phyloP scores from a whole-genome alignment of 2,797 vertebrate species.

The Australoheros facetus region DNA sequence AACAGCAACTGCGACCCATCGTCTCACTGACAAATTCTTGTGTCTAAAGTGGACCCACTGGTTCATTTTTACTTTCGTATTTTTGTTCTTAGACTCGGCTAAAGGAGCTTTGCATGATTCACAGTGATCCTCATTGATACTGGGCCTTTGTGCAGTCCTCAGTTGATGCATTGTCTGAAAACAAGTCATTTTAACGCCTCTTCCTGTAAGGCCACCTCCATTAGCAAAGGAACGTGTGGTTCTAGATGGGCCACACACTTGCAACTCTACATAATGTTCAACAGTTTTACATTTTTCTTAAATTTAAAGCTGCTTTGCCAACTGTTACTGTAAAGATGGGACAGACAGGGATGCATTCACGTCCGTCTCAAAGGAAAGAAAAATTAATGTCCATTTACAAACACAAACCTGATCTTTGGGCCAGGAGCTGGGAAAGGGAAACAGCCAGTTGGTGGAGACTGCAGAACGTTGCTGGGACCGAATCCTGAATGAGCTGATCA shows the following conservation, averaged over 20 bases:
- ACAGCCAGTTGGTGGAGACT: slow-evolving; percentile 91
- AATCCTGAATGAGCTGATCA: slow-evolving; percentile 93
- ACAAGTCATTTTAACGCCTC: not conserved
- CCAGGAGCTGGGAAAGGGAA: slow-evolving; percentile 92
- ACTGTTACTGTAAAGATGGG: too few relatives aligned
- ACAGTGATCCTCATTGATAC: not conserved
- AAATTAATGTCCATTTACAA: not conserved
- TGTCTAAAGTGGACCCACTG: not conserved
- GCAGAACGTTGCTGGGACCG: slow-evolving; percentile 93
- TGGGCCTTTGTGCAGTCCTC: not conserved
- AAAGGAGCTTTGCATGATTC: not conserved
- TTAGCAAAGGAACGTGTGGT: too few relatives aligned
- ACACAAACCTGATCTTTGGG: slow-evolving; percentile 80
- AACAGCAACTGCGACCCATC: not conserved
- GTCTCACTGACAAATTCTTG: not conserved
- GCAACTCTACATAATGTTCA: too few relatives aligned
- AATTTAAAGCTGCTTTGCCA: too few relatives aligned
- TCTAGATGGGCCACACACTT: too few relatives aligned
- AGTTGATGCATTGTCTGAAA: not conserved
- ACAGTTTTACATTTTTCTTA: too few relatives aligned
- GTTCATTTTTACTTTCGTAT: not conserved
- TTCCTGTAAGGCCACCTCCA: not conserved
- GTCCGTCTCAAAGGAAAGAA: too few relatives aligned
- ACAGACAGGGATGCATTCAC: too few relatives aligned
- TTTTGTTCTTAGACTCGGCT: not conserved